These are phyloP conservation scores for Drosophila neutralis DNA, from an alignment of 2,888 invertebrate genomes.

Conservation along the genomic window DNA sequence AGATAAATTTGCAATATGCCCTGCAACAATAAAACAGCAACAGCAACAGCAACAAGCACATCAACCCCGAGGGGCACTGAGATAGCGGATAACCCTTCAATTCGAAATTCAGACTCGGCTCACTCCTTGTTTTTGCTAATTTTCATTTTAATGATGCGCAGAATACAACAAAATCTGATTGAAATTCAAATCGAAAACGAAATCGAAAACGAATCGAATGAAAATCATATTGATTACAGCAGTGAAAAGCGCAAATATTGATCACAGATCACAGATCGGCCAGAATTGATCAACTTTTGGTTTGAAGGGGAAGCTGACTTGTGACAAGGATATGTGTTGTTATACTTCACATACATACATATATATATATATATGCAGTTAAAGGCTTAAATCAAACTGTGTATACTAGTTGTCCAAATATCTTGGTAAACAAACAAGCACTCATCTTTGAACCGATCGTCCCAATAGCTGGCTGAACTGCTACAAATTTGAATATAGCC, in stretches of 20 bases:
- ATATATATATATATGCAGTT: background rate
- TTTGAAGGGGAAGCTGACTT: background rate
- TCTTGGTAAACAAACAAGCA: background rate
- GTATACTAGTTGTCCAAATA: background rate
- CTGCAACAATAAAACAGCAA: slow-evolving; percentile 14
- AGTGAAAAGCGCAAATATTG: slow-evolving; percentile 40
- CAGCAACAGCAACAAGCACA: slow-evolving; percentile 12
- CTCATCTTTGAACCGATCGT: background rate
- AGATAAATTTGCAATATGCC: slow-evolving; percentile 69
- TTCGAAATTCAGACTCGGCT: slow-evolving; percentile 4
- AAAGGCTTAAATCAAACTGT: background rate
- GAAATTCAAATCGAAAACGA: slow-evolving; percentile 31
- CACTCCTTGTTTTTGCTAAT: slow-evolving; percentile 51
- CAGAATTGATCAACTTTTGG: background rate
- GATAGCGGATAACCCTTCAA: slow-evolving; percentile 49
- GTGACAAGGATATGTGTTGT: background rate
- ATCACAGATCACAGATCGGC: slow-evolving; percentile 20
- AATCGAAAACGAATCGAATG: slow-evolving; percentile 25
- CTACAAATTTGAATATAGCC: background rate
- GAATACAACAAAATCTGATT: slow-evolving; percentile 53
- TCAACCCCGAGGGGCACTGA: slow-evolving; percentile 5
- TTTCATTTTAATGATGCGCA: slow-evolving; percentile 76
- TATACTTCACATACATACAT: background rate
- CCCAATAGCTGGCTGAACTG: background rate
- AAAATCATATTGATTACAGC: slow-evolving; percentile 72